phyloP scores from a whole-genome alignment of 2,113 vertebrate genomes.

The Brachypodius melanocephalos region DNA sequence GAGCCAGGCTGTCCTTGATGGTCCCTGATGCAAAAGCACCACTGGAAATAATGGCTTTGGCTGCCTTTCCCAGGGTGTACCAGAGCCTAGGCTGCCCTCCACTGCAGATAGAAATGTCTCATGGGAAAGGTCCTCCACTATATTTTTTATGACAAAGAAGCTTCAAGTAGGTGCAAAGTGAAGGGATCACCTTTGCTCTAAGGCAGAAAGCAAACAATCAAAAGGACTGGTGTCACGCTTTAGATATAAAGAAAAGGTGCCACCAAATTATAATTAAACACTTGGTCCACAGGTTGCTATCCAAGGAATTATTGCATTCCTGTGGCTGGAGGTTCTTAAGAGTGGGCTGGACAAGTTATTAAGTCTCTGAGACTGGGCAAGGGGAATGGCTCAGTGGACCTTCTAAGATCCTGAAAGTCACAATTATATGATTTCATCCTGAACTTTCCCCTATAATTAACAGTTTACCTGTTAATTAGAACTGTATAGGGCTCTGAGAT shows the following conservation, averaged over 20 bases:
- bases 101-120: neutral
- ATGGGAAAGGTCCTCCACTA: neutral
- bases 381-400: neutral
- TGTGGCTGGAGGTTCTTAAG: neutral
- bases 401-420: neutral
- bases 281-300: neutral
- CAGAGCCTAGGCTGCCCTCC: neutral
- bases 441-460: neutral
- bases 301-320: neutral
- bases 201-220: neutral
- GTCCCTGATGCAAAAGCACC: neutral
- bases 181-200: neutral
- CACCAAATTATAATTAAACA: neutral
- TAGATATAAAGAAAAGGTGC: neutral
- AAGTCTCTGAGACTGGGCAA: neutral
- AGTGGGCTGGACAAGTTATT: neutral
- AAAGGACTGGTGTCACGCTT: neutral
- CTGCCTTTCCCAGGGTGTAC: neutral
- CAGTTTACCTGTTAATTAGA: neutral
- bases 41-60: neutral
- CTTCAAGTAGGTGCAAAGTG: neutral
- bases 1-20: neutral
- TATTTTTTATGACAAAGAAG: neutral
- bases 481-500: neutral
- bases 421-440: neutral